Percentiles rank a stretch among this genome's conserved stretches.
These are phyloP conservation scores for Australoheros scitulus DNA, from an alignment of 2,113 vertebrate genomes.

Conservation along the genomic window DNA sequence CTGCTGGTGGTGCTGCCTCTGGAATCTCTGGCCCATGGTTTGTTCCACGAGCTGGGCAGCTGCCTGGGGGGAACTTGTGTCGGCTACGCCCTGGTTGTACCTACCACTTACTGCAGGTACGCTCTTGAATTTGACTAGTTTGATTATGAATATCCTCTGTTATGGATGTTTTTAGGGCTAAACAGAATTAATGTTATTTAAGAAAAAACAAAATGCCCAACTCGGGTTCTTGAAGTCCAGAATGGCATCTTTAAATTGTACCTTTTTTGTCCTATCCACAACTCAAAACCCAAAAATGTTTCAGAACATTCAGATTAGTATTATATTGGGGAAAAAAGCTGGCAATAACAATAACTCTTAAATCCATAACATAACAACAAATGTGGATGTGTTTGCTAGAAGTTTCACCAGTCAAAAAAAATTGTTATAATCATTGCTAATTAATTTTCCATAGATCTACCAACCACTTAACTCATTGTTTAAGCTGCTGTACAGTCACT, in stretches of 20 bases:
- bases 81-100: constrained; percentile 94
- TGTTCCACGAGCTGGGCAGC: constrained; percentile 93
- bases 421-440: background rate
- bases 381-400: background rate
- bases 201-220: background rate
- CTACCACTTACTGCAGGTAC: constrained; percentile 95
- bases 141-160: background rate
- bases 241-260: background rate
- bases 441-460: background rate
- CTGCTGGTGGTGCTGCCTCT: constrained; percentile 92
- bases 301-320: background rate
- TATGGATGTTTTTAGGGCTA: background rate
- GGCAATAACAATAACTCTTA: background rate
- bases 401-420: background rate
- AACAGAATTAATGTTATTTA: background rate
- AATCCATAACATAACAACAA: background rate
- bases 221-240: background rate
- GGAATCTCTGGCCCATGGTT: constrained; percentile 92
- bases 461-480: background rate
- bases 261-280: background rate
- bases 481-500: background rate
- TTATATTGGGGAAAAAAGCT: background rate
- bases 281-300: background rate
- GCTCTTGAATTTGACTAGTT: background rate
- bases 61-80: constrained; percentile 95